Evolutionary conservation across 2,113 vertebrate species (phyloP).

Genomic region (Lasiurus cinereus): DNA sequence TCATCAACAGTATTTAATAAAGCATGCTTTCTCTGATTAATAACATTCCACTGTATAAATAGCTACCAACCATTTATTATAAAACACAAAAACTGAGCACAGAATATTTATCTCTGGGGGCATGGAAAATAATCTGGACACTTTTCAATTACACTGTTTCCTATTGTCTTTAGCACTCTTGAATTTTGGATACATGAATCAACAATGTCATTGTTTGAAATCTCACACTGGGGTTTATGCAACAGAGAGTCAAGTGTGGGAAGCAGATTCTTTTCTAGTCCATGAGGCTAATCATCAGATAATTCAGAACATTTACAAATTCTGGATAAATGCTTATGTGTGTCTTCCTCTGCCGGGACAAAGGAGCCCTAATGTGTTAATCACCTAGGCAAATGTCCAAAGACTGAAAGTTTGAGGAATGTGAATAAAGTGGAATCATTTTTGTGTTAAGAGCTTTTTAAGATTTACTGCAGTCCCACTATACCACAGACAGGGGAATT

Average conservation of each 20-base stretch:
- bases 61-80: neutral
- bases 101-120: neutral
- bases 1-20: neutral
- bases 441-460: slow-evolving; percentile 47
- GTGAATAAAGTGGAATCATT: slow-evolving; percentile 15
- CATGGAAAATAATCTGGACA: neutral
- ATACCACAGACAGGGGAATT: slow-evolving; percentile 39
- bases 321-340: neutral
- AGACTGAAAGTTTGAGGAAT: neutral
- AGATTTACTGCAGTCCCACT: slow-evolving; percentile 45
- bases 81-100: slow-evolving; percentile 28
- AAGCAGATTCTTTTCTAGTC: slow-evolving; percentile 48
- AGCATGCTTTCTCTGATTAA: neutral
- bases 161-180: neutral
- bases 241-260: neutral
- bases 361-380: neutral
- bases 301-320: slow-evolving; percentile 50
- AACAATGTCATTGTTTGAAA: slow-evolving; percentile 55
- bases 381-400: slow-evolving; percentile 17
- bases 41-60: neutral
- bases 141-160: neutral
- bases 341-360: slow-evolving; percentile 3
- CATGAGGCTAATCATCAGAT: slow-evolving; percentile 42
- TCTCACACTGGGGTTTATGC: slow-evolving; percentile 5
- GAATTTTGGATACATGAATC: slow-evolving; percentile 40